Evolutionary conservation across 1,140 invertebrate species (phyloP).

Genomic region (Pantala flavescens): DNA sequence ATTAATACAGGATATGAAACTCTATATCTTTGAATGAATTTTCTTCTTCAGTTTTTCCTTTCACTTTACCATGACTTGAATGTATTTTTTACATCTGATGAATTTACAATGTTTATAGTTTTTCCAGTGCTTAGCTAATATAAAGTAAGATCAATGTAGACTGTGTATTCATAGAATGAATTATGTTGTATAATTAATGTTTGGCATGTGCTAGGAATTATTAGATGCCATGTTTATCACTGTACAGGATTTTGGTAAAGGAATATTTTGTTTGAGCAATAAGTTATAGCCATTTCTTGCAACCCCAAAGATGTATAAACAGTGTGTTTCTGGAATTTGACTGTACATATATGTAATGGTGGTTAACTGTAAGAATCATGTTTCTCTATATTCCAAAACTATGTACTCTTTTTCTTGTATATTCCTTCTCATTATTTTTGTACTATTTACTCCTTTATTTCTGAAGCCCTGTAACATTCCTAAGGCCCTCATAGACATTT

Average conservation of each 20-base stretch:
- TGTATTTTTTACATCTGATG: no score
- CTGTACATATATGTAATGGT: slow-evolving; percentile 7
- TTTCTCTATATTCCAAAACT: neutral
- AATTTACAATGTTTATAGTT: no score
- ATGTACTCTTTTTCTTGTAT: neutral
- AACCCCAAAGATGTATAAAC: slow-evolving; percentile 4
- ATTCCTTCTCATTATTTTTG: neutral
- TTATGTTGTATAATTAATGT: no score
- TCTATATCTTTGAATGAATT: no score
- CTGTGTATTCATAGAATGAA: no score
- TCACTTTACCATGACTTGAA: no score
- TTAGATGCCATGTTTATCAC: neutral
- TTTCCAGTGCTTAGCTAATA: no score
- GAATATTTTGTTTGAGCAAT: slow-evolving; percentile 10
- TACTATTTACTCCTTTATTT: neutral
- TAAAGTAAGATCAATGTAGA: no score
- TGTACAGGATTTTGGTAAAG: neutral
- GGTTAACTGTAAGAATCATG: neutral
- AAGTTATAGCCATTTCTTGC: neutral
- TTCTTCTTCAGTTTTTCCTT: no score
- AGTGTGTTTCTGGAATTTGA: neutral
- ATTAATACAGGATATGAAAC: no score
- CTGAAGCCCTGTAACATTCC: neutral
- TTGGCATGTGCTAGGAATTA: neutral
- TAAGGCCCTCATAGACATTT: neutral